Evolutionary conservation across 2,113 vertebrate genomes (phyloP).

Genomic region (Apeltes quadracus): DNA sequence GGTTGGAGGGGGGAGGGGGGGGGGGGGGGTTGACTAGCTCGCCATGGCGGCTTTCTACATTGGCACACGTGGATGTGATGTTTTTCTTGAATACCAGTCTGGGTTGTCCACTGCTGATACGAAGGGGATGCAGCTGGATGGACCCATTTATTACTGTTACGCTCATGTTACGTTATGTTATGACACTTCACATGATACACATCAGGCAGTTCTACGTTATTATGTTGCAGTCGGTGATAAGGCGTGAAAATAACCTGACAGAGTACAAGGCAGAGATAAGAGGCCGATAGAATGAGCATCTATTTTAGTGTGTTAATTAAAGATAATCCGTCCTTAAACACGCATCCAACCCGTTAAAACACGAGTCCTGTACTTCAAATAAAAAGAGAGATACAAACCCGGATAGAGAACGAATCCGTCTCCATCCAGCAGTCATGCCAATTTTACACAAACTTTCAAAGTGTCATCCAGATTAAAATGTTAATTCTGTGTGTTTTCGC

Average conservation of each 20-base stretch:
- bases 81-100: neutral
- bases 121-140: neutral
- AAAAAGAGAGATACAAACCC: conserved; percentile 28
- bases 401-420: conserved; percentile 15
- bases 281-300: conserved; percentile 52
- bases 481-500: conserved; percentile 36
- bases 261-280: conserved; percentile 54
- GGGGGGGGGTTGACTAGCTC: neutral
- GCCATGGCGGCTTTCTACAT: neutral
- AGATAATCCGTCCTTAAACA: conserved; percentile 61
- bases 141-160: neutral
- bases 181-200: conserved; percentile 34
- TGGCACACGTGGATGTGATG: neutral
- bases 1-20: neutral
- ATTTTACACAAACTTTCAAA: conserved; percentile 27
- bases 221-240: conserved; percentile 48
- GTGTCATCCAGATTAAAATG: conserved; percentile 43
- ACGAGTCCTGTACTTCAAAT: conserved; percentile 52
- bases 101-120: neutral
- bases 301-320: conserved; percentile 66
- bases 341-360: conserved; percentile 54
- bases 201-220: conserved; percentile 35
- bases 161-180: neutral
- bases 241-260: conserved; percentile 55
- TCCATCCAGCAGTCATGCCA: conserved; percentile 31